Evolutionary conservation across 2,113 vertebrate genomes (phyloP).

Genomic region (Amphiprion ocellaris): DNA sequence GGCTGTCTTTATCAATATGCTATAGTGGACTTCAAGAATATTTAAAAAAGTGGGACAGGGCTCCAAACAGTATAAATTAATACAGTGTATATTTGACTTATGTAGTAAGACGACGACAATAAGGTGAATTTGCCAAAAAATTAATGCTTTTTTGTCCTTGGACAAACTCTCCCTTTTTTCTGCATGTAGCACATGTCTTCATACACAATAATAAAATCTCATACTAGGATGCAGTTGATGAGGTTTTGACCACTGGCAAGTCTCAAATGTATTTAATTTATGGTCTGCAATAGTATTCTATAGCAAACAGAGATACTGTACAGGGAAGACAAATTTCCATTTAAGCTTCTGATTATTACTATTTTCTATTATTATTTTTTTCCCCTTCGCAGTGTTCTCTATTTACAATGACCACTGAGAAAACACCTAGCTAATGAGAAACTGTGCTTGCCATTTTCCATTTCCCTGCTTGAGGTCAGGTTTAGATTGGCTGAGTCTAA

Average conservation of each 20-base stretch:
- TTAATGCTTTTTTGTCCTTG: neutral
- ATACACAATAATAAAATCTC: slow-evolving; percentile 27
- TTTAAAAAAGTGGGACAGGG: neutral
- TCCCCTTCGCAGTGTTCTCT: slow-evolving; percentile 27
- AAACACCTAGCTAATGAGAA: slow-evolving; percentile 73
- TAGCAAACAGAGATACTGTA: slow-evolving; percentile 60
- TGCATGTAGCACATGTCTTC: too few relatives aligned
- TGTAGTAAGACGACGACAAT: too few relatives aligned
- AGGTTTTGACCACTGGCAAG: slow-evolving; percentile 41
- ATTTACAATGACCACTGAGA: slow-evolving; percentile 59
- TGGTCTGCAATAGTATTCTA: slow-evolving; percentile 25
- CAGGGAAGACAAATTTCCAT: slow-evolving; percentile 47
- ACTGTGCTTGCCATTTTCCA: slow-evolving; percentile 45
- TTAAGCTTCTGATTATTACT: slow-evolving; percentile 55
- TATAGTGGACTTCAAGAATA: neutral
- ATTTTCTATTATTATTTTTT: slow-evolving; percentile 35
- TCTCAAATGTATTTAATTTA: slow-evolving; percentile 40
- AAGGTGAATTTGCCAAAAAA: neutral
- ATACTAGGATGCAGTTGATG: slow-evolving; percentile 48
- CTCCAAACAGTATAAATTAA: too few relatives aligned
- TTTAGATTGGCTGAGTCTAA: slow-evolving; percentile 49
- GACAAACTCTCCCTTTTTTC: too few relatives aligned
- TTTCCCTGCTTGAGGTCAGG: slow-evolving; percentile 63
- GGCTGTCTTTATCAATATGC: neutral
- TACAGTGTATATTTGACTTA: neutral